Evolutionary conservation across 2,113 vertebrate genomes (phyloP), one percentile per base, ranked within the genome.

Genomic region (Paracanthobrama guichenoti): DNA sequence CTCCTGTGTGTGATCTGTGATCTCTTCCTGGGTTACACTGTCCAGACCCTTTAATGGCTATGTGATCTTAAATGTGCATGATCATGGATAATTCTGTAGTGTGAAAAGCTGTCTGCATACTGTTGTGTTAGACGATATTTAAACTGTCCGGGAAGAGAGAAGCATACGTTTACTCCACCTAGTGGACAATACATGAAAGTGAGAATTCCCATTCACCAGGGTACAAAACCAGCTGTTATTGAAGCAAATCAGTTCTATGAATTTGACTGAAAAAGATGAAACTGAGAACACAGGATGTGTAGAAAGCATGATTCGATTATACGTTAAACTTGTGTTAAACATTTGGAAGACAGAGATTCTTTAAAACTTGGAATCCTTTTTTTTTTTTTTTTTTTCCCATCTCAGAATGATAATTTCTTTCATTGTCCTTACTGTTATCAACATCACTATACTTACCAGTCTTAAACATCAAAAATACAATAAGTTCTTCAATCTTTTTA

Each of bases 281-380:
- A 64, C 71, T 7, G 20, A 39, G 89, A 93, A 91, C 64, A 89
- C 91, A 5, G 88, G 91, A 92, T 91, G 90, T 92, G 91, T 90
- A 94, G 93, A 93, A 93, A 93, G 93, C 93, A 93, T 89, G 79
- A 79, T 87, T 84, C 64, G 80, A 84, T 83, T 91, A 92, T 93
- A 92, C 90, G 79, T 86, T 74, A 93, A 93, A 94, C 86, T 94
- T 86, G 88, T 92, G 89, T 91, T 92, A 90, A 94, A 92, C 89
- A 92, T 93, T 93, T 95, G 94, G 94, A 95, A 95, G 94, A 95
- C 94, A 94, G 91, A 94, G 94, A 94, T 95, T 95, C 92, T 91
- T 90, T 93, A 94, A 92, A 94, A 95, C 93, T 91, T 93, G 91
- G 90, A 87, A 91, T 85, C 89, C 81, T 82, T 88, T 81, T 31